Conservation (phyloP, 2,888 invertebrate genomes). For the Dasypolia templi region DNA sequence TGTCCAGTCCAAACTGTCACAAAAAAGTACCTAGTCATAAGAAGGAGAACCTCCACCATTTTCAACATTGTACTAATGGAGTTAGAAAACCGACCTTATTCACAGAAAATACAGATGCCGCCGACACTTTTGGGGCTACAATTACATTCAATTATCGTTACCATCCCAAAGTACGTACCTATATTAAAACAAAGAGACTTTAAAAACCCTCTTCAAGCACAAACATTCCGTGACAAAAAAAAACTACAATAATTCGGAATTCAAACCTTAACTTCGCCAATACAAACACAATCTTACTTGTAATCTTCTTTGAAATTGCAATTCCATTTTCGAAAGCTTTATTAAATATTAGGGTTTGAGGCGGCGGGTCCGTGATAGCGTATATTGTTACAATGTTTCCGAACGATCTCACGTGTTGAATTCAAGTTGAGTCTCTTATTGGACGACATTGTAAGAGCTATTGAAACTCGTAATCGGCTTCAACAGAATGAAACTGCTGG, state of each 20-base stretch:
- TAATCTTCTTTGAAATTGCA: constrained; percentile 64
- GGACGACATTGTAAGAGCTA: constrained; percentile 69
- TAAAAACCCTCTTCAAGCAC: not conserved
- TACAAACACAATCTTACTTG: constrained; percentile 61
- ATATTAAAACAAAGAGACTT: constrained; percentile 25
- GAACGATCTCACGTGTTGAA: constrained; percentile 71
- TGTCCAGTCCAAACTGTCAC: no score
- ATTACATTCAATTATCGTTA: constrained; percentile 20
- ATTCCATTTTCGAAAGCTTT: constrained; percentile 60
- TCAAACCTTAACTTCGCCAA: constrained; percentile 54
- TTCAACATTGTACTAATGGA: not conserved
- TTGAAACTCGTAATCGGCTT: constrained; percentile 75
- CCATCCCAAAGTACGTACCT: constrained; percentile 10
- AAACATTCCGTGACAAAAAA: constrained; percentile 7
- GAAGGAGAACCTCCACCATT: not conserved
- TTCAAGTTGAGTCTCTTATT: constrained; percentile 67
- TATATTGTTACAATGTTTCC: constrained; percentile 64
- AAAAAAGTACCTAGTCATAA: no score
- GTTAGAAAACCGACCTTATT: constrained; percentile 6
- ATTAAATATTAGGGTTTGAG: constrained; percentile 65
- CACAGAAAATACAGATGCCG: constrained; percentile 3
- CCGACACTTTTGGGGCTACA: not conserved
- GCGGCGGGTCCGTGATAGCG: constrained; percentile 46
- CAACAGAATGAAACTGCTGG: constrained; percentile 75
- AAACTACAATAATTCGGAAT: constrained; percentile 46